Evolutionary conservation across 2,797 vertebrate genomes (phyloP).

Genomic region (Anolis apletophallus): DNA sequence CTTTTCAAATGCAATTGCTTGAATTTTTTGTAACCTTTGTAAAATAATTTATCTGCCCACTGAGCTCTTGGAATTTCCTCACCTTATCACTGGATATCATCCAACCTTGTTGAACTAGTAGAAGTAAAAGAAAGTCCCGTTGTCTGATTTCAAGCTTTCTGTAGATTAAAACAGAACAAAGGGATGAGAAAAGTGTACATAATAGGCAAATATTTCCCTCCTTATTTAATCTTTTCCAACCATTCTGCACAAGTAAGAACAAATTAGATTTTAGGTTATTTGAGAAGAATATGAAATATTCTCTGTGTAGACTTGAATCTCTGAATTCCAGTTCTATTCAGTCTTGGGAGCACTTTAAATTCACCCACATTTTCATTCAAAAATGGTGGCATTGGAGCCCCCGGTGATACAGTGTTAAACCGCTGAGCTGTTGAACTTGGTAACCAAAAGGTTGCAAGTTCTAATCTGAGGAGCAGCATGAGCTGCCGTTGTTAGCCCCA

Average conservation of each 20-base stretch:
- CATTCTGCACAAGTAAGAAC: neutral
- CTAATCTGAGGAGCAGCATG: no score
- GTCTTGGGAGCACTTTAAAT: constrained; percentile 8
- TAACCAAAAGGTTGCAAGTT: no score
- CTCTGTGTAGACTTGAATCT: constrained; percentile 35
- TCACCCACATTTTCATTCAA: constrained; percentile 14
- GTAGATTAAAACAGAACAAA: constrained; percentile 45
- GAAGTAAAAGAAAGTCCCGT: constrained; percentile 1
- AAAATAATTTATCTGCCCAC: constrained; percentile 52
- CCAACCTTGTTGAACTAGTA: constrained; percentile 42
- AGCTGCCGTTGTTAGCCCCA: no score
- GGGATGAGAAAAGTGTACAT: constrained; percentile 43
- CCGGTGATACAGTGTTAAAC: no score
- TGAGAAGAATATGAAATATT: constrained; percentile 3
- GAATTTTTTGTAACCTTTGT: constrained; percentile 43
- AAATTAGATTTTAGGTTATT: constrained; percentile 13
- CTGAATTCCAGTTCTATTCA: constrained; percentile 12
- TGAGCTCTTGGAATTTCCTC: constrained; percentile 47
- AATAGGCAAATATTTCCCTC: constrained; percentile 52
- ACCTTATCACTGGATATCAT: constrained; percentile 25
- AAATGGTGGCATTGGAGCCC: neutral
- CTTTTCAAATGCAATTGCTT: constrained; percentile 44
- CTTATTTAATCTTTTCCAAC: constrained; percentile 45
- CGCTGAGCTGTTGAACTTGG: no score
- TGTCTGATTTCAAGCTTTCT: constrained; percentile 46